phyloP scores from a whole-genome alignment of 2,888 invertebrate genomes.

The Ectemnius cavifrons region DNA sequence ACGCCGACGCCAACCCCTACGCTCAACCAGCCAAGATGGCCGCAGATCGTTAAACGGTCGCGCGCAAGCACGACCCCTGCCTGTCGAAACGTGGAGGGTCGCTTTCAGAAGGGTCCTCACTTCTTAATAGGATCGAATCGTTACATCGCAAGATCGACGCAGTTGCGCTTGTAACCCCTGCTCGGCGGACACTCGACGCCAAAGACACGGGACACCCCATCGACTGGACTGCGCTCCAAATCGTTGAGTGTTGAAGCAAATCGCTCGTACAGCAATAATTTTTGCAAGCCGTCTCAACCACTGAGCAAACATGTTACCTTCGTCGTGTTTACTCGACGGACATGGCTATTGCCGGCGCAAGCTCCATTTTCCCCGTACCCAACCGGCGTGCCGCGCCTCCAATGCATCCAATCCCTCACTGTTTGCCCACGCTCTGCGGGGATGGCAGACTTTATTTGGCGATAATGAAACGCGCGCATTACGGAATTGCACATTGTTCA shows the following conservation, averaged over 20 bases:
- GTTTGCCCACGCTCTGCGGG: slow-evolving; percentile 18
- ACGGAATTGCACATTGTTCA: slow-evolving; percentile 32
- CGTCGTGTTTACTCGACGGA: not conserved
- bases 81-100: slow-evolving; percentile 47
- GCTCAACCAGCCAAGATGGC: slow-evolving; percentile 70
- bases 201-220: too few relatives aligned
- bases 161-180: slow-evolving; percentile 22
- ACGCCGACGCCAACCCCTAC: slow-evolving; percentile 65
- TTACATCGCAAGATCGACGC: slow-evolving; percentile 48
- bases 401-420: slow-evolving; percentile 3
- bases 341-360: not conserved
- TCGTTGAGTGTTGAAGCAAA: too few relatives aligned
- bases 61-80: slow-evolving; percentile 66
- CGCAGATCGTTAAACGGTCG: slow-evolving; percentile 70
- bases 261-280: too few relatives aligned
- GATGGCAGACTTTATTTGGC: slow-evolving; percentile 24
- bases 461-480: slow-evolving; percentile 33
- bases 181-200: not conserved
- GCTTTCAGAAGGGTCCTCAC: slow-evolving; percentile 52
- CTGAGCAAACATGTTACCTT: not conserved
- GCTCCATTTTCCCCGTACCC: not conserved
- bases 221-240: too few relatives aligned
- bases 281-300: too few relatives aligned
- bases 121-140: slow-evolving; percentile 58
- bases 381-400: not conserved